Evolutionary conservation across 2,797 vertebrate genomes (phyloP).

Genomic region (Sebastes iracundus): DNA sequence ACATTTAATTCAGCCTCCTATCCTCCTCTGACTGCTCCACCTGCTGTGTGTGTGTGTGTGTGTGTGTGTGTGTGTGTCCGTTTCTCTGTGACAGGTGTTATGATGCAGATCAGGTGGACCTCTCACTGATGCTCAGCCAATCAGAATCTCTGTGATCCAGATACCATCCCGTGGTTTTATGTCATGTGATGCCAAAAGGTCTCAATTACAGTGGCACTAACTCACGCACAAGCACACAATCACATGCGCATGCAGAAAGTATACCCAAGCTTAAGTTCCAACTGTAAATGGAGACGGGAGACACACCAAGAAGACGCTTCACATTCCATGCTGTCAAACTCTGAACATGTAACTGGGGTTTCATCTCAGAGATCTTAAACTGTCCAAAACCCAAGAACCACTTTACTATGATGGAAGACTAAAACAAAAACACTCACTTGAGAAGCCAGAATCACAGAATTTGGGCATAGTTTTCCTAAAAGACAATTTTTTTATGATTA

Average conservation of each 20-base stretch:
- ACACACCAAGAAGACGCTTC: background rate
- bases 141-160: conserved; percentile 19
- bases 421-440: no score
- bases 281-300: background rate
- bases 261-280: background rate
- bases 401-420: no score
- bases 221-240: background rate
- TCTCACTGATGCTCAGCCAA: conserved; percentile 2
- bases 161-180: conserved; percentile 24
- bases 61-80: background rate
- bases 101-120: conserved; percentile 46
- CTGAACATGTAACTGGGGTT: background rate
- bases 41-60: background rate
- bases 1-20: conserved; percentile 40
- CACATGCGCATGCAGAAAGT: conserved; percentile 1
- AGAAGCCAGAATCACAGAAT: no score
- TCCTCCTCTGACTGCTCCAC: conserved; percentile 30
- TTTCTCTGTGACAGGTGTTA: conserved; percentile 44
- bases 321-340: background rate
- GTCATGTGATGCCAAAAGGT: conserved; percentile 45
- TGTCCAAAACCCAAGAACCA: no score
- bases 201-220: conserved; percentile 37
- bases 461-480: no score
- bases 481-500: no score
- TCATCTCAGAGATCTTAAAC: background rate